These are phyloP conservation scores for Gadopsis bispinosus DNA, from an alignment of 2,797 vertebrate genomes.

Conservation along the genomic window DNA sequence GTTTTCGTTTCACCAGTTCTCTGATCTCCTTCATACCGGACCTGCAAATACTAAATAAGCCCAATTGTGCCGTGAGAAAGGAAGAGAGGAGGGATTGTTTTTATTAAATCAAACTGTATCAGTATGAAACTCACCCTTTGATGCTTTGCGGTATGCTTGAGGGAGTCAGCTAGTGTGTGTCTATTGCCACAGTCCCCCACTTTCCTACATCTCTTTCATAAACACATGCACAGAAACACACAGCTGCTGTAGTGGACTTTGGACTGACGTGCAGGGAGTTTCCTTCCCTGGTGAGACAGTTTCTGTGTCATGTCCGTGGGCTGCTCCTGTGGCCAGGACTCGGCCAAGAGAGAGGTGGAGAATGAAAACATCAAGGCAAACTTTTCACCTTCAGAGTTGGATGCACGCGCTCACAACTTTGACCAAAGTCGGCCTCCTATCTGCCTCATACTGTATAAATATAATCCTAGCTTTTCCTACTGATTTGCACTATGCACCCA, in stretches of 20 bases:
- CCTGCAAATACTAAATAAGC: constrained; percentile 3
- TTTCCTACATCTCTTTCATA: constrained; percentile 25
- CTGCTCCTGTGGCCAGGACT: constrained; percentile 43
- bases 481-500: neutral
- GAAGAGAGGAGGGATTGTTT: constrained; percentile 38
- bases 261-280: constrained; percentile 72
- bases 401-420: constrained; percentile 11
- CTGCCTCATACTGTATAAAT: neutral
- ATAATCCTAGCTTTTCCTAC: neutral
- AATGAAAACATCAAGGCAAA: constrained; percentile 57
- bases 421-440: constrained; percentile 8
- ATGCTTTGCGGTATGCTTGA: constrained; percentile 33
- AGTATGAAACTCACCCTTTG: constrained; percentile 55
- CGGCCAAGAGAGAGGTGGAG: constrained; percentile 39
- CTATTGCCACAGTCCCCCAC: constrained; percentile 50
- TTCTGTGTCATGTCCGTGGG: constrained; percentile 61
- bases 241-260: constrained; percentile 68
- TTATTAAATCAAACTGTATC: constrained; percentile 49
- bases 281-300: constrained; percentile 73
- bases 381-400: constrained; percentile 41
- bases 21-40: neutral
- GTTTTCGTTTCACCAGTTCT: constrained; percentile 45
- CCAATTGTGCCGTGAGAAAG: constrained; percentile 19
- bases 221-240: constrained; percentile 38
- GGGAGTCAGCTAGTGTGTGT: constrained; percentile 48